Base-by-base conservation (phyloP, 53 echinoderm and acorn worm genomes). In the Glandiceps talaboti region DNA sequence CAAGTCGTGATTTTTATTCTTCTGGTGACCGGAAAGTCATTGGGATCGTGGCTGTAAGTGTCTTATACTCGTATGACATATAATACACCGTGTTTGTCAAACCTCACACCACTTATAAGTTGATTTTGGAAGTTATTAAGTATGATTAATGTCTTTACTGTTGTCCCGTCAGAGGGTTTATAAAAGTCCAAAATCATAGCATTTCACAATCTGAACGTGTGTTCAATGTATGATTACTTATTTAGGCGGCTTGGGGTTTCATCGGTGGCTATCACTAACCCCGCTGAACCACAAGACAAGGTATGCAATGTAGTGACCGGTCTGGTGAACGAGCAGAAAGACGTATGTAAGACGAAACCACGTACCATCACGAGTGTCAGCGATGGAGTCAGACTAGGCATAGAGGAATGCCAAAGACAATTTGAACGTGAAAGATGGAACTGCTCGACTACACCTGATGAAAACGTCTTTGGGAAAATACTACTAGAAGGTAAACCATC, bases 351-450 rank as follows among this genome's bases (percentile, higher is more conserved):
- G 73, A 30, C 30, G 73, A 77, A 80, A 33, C 92, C 92, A 0
- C 89, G 89, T 14, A 85, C 90, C 14, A 82, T 95, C 76, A 82
- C 86, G 33, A 86, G 81, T 28, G 90, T 95, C 79, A 84, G 92
- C 1, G 92, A 88, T 30, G 95, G 95, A 14, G 95, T 92, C 30
- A 88, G 88, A 75, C 86, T 90, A 1, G 95, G 90, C 25, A 92
- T 95, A 29, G 33, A 77, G 29, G 95, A 95, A 81, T 95, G 95
- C 81, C 92, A 95, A 79, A 82, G 88, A 75, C 95, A 95, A 73
- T 95, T 95, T 45, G 76, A 88, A 27, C 83, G 84, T 29, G 92
- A 92, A 79, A 86, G 95, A 33, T 95, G 95, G 95, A 95, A 95
- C 87, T 95, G 95, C 45, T 87, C 95, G 1, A 85, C 90, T 29